phyloP scores from a whole-genome alignment of 2,113 vertebrate genomes.

The Pteropus alecto region DNA sequence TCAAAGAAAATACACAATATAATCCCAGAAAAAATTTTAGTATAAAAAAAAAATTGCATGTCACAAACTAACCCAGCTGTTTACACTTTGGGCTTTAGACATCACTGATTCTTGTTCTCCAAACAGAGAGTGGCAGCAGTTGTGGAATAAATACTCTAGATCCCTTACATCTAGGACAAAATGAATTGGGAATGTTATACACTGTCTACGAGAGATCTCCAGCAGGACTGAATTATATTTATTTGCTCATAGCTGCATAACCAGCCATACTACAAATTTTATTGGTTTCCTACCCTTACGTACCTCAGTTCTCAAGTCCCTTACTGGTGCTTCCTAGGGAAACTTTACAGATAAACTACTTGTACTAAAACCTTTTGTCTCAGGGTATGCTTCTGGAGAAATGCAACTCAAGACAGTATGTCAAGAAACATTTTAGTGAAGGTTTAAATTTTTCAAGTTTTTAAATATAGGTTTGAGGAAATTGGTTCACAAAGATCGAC shows the following conservation, averaged over 20 bases:
- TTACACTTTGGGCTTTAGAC: not conserved
- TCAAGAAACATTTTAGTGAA: not conserved
- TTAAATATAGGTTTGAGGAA: not conserved
- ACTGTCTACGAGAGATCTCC: not conserved
- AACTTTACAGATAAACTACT: not conserved
- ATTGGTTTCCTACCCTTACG: not conserved
- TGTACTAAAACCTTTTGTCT: constrained; percentile 6
- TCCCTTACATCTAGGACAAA: not conserved
- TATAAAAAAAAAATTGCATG: not conserved
- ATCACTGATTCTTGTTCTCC: not conserved
- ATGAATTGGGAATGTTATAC: not conserved
- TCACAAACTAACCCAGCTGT: not conserved
- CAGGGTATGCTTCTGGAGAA: not conserved
- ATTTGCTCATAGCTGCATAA: not conserved
- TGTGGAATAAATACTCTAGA: not conserved
- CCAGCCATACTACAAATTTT: not conserved
- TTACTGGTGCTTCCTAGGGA: not conserved
- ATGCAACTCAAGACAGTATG: not conserved
- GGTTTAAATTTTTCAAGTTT: constrained; percentile 2
- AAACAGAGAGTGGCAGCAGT: not conserved
- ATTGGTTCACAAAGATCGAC: not conserved
- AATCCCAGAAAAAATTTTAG: not conserved
- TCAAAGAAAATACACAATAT: constrained; percentile 6
- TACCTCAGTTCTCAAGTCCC: not conserved
- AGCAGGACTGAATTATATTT: not conserved